These are phyloP conservation scores for Podarcis cretensis DNA, from an alignment of 2,113 vertebrate species.

Conservation along the genomic window DNA sequence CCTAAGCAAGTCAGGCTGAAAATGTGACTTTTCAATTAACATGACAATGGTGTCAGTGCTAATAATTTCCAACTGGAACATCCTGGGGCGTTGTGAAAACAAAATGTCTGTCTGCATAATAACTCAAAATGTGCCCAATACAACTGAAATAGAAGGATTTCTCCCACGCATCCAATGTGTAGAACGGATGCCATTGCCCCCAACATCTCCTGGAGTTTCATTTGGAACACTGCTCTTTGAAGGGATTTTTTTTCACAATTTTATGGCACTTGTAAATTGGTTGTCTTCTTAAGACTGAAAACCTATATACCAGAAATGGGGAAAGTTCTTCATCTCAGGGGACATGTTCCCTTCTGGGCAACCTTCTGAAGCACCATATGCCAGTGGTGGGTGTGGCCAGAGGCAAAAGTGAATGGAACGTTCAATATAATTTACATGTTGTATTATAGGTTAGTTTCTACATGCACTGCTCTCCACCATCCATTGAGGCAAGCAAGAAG, in stretches of 20 bases:
- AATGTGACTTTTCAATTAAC: constrained; percentile 4
- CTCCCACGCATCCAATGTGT: background rate
- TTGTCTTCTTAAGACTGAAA: background rate
- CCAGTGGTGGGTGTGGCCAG: too few species aligned
- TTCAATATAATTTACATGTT: too few species aligned
- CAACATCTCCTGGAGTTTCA: background rate
- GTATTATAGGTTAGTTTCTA: too few species aligned
- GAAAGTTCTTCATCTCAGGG: background rate
- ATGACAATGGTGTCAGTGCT: constrained; percentile 7
- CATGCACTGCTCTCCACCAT: too few species aligned
- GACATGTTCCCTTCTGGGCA: too few species aligned
- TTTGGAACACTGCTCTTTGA: background rate
- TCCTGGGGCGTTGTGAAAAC: background rate
- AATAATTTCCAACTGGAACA: background rate
- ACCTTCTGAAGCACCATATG: too few species aligned
- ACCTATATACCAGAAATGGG: background rate
- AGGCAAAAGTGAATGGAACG: too few species aligned
- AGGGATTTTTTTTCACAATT: background rate
- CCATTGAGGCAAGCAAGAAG: too few species aligned
- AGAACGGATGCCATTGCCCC: background rate
- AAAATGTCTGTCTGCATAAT: background rate
- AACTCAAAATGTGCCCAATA: background rate
- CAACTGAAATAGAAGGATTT: background rate
- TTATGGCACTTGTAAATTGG: background rate
- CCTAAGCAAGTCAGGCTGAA: background rate